Conservation (phyloP, 2,113 vertebrate genomes). For the Oryzias javanicus region DNA sequence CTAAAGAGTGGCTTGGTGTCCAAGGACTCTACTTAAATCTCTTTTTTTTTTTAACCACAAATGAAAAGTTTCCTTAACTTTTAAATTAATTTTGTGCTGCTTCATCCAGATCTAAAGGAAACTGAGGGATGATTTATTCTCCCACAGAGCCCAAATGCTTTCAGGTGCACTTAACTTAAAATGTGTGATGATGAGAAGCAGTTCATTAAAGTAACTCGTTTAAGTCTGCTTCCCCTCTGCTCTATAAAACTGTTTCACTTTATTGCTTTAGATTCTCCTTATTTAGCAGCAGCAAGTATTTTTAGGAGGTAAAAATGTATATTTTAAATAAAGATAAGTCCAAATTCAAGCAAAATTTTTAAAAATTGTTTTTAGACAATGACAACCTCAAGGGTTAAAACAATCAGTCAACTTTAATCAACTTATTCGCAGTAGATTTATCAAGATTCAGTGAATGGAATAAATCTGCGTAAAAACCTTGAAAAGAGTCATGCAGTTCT, state of each 20-base stretch:
- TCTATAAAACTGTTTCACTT: too few species aligned
- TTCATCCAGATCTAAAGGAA: conserved; percentile 57
- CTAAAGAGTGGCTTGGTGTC: too few species aligned
- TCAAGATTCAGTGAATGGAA: neutral
- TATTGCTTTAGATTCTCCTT: too few species aligned
- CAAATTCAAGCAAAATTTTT: conserved; percentile 1
- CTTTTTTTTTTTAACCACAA: too few species aligned
- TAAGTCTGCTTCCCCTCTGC: too few species aligned
- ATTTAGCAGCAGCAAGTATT: neutral
- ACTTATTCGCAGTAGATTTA: neutral
- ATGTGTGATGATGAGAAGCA: too few species aligned
- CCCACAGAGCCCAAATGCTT: conserved; percentile 77
- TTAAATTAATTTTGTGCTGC: conserved; percentile 74
- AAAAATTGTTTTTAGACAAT: neutral
- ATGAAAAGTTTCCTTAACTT: neutral
- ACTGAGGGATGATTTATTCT: conserved; percentile 70
- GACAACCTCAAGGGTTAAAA: conserved; percentile 1
- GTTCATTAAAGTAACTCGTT: too few species aligned
- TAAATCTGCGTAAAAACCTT: too few species aligned
- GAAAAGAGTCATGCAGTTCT: too few species aligned
- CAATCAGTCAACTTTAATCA: neutral
- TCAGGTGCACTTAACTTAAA: conserved; percentile 70
- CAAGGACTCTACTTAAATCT: too few species aligned
- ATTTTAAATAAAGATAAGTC: neutral
- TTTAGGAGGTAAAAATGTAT: neutral